phyloP scores from a whole-genome alignment of 2,888 invertebrate species.

The Zhuqinia jingwanae region DNA sequence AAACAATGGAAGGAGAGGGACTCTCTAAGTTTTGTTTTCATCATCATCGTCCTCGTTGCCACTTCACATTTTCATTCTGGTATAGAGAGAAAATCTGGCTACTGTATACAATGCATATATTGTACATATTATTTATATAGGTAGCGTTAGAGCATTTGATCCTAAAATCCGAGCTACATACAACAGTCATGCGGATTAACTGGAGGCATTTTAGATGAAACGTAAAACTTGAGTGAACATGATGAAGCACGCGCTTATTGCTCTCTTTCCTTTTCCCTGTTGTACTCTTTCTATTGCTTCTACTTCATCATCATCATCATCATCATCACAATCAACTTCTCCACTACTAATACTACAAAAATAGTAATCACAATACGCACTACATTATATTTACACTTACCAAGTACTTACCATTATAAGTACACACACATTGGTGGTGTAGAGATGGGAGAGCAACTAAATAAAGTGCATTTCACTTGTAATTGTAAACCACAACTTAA shows the following conservation, averaged over 20 bases:
- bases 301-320: neutral
- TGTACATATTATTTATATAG: neutral
- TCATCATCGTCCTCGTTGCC: neutral
- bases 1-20: neutral
- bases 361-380: conserved; percentile 8
- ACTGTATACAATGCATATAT: too few relatives aligned
- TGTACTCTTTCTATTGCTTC: neutral
- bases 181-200: conserved; percentile 76
- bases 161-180: conserved; percentile 69
- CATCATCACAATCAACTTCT: conserved; percentile 1
- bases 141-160: conserved; percentile 48
- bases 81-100: neutral
- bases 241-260: conserved; percentile 63
- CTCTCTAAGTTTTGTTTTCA: conserved; percentile 29
- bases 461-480: conserved; percentile 38
- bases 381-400: too few relatives aligned
- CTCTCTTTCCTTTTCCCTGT: conserved; percentile 6
- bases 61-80: conserved; percentile 13
- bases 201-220: conserved; percentile 60
- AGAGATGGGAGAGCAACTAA: conserved; percentile 15
- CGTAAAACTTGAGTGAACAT: conserved; percentile 50
- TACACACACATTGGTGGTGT: neutral
- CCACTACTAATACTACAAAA: neutral
- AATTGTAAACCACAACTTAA: conserved; percentile 28
- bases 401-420: too few relatives aligned